These are phyloP conservation scores for Chionoecetes opilio DNA, from an alignment of 1,140 invertebrate genomes.

Conservation along the genomic window DNA sequence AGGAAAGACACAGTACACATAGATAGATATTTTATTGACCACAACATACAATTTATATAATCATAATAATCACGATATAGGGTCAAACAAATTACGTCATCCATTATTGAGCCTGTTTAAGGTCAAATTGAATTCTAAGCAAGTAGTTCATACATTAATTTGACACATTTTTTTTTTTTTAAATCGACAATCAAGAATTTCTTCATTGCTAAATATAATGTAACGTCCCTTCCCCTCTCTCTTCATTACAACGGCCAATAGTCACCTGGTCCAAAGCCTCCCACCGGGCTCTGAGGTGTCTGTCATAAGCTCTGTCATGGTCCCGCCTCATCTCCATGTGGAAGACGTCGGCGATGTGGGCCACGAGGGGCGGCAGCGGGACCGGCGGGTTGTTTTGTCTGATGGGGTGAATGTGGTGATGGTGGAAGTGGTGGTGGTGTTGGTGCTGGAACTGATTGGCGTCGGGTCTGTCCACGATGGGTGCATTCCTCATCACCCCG, in stretches of 20 bases:
- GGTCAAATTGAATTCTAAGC: too few species aligned
- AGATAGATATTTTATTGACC: too few species aligned
- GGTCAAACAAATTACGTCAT: too few species aligned
- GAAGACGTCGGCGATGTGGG: too few species aligned
- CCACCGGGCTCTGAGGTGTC: not conserved
- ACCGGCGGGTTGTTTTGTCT: not conserved
- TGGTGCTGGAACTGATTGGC: not conserved
- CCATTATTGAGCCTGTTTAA: too few species aligned
- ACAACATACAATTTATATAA: too few species aligned
- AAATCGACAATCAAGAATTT: too few species aligned
- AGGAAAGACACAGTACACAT: not conserved
- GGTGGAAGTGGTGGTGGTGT: not conserved
- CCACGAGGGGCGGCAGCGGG: not conserved
- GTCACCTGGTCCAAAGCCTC: not conserved
- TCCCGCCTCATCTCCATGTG: not conserved
- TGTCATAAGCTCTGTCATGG: not conserved
- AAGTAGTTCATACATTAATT: too few species aligned
- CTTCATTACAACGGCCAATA: not conserved
- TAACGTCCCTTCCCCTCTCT: not conserved
- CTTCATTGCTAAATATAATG: not conserved
- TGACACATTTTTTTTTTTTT: too few species aligned
- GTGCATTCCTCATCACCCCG: not conserved
- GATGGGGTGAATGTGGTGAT: not conserved
- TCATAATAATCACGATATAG: too few species aligned
- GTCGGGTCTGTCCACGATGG: not conserved